Evolutionary conservation across 2,888 invertebrate genomes (phyloP), one percentile per base, ranked within the genome.

Genomic region (Epirrita christyi): DNA sequence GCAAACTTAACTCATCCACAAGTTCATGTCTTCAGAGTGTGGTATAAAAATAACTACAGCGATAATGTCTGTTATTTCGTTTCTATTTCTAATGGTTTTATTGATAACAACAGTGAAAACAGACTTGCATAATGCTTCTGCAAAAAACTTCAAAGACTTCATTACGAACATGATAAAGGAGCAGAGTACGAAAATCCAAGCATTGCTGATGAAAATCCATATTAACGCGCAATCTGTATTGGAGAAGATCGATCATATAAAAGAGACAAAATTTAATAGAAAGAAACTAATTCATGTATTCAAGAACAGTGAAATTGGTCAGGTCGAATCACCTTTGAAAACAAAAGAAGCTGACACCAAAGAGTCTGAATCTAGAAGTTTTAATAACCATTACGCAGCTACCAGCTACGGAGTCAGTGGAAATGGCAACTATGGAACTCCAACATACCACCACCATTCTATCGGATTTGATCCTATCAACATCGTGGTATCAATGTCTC

Each of bases 381-480:
- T 84, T 57, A 80, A 70, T 54, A 80, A 65, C 46, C 85, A 85
- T 67, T 90, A 85, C 47, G 67, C 76, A 10, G 68, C 81, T 1
- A 80, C 88, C 1, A 84, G 85, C 6, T 90, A 82, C 60, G 89
- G 88, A 36, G 76, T 71, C 0, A 88, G 83, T 43, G 86, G 76
- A 0, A 81, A 72, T 49, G 75, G 75, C 0, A 87, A 83, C 60
- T 85, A 85, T 63, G 83, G 77, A 14, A 49, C 69, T 13, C 75
- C 80, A 10, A 81, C 87, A 0, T 91, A 90, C 62, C 91, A 92
- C 63, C 92, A 92, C 58, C 92, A 92, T 68, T 92, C 91, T 0
- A 88, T 92, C 49, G 92, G 92, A n/a, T 89, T 92, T 58, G 92
- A 92, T 76, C 92, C 92, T 7, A 78, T 92, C 46, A 92, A 92